Base-by-base conservation (phyloP, 2,888 invertebrate species). In the Auanema sp. region DNA sequence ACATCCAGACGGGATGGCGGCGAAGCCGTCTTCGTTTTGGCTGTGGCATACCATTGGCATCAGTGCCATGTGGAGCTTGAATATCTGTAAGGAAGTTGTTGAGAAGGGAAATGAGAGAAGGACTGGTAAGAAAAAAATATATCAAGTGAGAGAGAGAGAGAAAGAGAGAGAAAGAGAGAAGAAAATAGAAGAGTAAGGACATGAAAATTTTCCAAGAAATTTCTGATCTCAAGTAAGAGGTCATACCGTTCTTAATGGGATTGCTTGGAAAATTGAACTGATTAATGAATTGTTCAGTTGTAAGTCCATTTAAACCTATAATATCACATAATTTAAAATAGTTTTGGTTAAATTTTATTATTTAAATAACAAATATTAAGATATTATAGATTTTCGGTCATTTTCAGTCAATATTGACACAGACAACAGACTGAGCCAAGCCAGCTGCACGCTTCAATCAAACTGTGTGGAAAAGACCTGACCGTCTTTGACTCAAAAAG, bases 1-100 rank as follows among this genome's bases (percentile, higher is more conserved):
- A 80, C 63, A 76, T 74, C 80, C 80, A 80, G 8, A 80, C 80
- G 6, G 80, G 80, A 68, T 80, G 80, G 14, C 79, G 68, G 1
- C 79, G 60, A n/a, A 78, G 68, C 16, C 78, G 59, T 25, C 77
- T 66, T 33, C 79, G 58, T 57, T 78, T 79, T 47, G 76, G 76
- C 50, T 76, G 76, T 1, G 72, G 75, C 16, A 72, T 67, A 40
- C 72, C 76, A 58, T 69, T 68, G 47, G 71, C 65, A 50, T 73
- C 73, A 10, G 73, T 73, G 47, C 73, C 73, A 50, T 73, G 73
- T 23, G 73, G 73, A 23, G 73, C 73, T 33, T 61, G 60, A 57
- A 67, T 65, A 24, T 57, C 57, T 44, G 23, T 23, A 57, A 33
- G 16, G 24, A 14, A 25, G n/a, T 18, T 25, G 16, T 23, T 53